phyloP scores from a whole-genome alignment of 2,888 invertebrate species.

The Portevinia maculata region DNA sequence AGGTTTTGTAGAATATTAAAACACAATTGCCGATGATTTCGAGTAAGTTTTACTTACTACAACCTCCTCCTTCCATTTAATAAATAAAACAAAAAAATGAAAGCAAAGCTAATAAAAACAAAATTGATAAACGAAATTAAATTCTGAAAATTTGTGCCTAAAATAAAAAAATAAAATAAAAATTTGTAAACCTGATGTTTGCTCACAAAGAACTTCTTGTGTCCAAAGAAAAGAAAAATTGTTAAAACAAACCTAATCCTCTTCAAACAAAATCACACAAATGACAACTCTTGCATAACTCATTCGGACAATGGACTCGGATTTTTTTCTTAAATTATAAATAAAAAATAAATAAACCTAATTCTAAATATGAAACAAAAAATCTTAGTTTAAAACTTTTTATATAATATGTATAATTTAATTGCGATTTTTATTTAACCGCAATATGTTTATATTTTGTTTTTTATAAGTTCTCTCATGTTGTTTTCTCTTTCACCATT shows the following conservation, averaged over 20 bases:
- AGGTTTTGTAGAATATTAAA: background rate
- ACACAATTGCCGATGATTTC: slow-evolving; percentile 27
- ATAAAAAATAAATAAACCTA: slow-evolving; percentile 25
- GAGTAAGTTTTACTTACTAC: background rate
- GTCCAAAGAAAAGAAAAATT: slow-evolving; percentile 48
- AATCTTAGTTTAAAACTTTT: slow-evolving; percentile 34
- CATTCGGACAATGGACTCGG: slow-evolving; percentile 65
- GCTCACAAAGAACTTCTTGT: slow-evolving; percentile 61
- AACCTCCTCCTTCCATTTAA: background rate
- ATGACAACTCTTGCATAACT: slow-evolving; percentile 67
- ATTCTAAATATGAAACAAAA: slow-evolving; percentile 37
- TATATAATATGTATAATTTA: slow-evolving; percentile 40
- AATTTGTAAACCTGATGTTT: slow-evolving; percentile 59
- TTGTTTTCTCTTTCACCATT: slow-evolving; percentile 19
- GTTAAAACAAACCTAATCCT: slow-evolving; percentile 22
- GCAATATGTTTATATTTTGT: slow-evolving; percentile 41
- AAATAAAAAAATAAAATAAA: slow-evolving; percentile 39
- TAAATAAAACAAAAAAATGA: slow-evolving; percentile 4
- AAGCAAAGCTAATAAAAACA: slow-evolving; percentile 31
- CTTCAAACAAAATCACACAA: slow-evolving; percentile 32
- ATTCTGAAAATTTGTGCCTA: slow-evolving; percentile 71
- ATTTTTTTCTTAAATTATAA: slow-evolving; percentile 61
- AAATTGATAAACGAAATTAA: slow-evolving; percentile 61
- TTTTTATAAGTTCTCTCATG: slow-evolving; percentile 17
- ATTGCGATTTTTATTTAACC: slow-evolving; percentile 51